Percentiles rank a stretch among this genome's conserved stretches.
These are phyloP conservation scores for Antheraea yamamai DNA, from an alignment of 2,888 invertebrate species.

Conservation along the genomic window DNA sequence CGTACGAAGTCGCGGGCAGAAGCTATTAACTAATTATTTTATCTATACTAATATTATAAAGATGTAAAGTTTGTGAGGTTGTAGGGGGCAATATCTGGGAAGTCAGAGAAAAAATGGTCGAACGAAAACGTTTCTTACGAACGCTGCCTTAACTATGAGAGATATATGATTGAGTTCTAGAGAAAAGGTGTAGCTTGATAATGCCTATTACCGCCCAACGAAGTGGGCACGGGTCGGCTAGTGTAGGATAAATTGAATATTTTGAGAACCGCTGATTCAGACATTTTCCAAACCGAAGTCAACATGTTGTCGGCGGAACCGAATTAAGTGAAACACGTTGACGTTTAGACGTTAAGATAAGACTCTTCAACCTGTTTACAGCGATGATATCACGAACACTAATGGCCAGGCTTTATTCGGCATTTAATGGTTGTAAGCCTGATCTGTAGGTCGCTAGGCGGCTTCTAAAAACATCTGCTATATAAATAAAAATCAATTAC, in stretches of 20 bases:
- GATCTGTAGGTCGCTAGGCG: not conserved
- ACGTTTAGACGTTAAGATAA: conserved; percentile 1
- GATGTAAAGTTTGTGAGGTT: no score
- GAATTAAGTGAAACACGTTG: conserved; percentile 3
- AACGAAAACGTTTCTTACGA: no score
- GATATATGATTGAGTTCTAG: no score
- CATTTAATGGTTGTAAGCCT: not conserved
- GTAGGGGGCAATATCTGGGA: no score
- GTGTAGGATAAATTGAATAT: not conserved
- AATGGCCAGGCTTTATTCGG: conserved; percentile 28
- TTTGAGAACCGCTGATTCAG: conserved; percentile 2
- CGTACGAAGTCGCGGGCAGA: no score
- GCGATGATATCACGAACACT: conserved; percentile 22
- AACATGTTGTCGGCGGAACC: not conserved
- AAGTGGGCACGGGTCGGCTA: no score
- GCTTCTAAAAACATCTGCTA: not conserved
- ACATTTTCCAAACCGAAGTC: conserved; percentile 11
- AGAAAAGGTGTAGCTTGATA: no score
- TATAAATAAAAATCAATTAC: not conserved
- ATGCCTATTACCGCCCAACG: no score
- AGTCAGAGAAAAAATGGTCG: no score
- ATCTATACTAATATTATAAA: no score
- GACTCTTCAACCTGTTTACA: conserved; percentile 9
- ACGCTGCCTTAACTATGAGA: no score
- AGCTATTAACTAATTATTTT: no score